Percentiles rank a stretch among this genome's conserved stretches.
Conservation (phyloP, 2,888 invertebrate genomes). For the Helicoverpa assulta region DNA sequence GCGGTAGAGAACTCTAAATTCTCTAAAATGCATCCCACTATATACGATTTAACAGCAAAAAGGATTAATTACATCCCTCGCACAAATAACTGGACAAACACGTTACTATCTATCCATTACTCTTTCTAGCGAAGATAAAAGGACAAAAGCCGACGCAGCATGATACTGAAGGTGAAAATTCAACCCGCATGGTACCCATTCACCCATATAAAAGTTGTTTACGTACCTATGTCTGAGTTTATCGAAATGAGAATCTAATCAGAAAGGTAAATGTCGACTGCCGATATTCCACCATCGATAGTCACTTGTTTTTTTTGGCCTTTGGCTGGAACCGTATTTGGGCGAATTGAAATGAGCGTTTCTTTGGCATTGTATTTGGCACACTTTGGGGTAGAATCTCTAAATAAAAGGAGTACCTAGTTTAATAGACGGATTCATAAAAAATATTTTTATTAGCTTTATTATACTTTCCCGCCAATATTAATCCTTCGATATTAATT, state of each 20-base stretch:
- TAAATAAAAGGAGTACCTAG: too few species aligned
- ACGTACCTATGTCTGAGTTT: slow-evolving; percentile 35
- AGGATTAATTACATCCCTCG: neutral
- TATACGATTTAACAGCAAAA: neutral
- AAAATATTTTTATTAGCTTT: too few species aligned
- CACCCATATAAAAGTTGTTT: slow-evolving; percentile 36
- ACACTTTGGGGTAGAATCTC: neutral
- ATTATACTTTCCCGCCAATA: neutral
- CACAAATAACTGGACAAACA: slow-evolving; percentile 28
- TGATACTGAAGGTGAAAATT: slow-evolving; percentile 45
- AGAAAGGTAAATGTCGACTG: slow-evolving; percentile 23
- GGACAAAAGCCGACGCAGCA: slow-evolving; percentile 26
- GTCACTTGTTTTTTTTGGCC: slow-evolving; percentile 25
- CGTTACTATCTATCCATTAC: slow-evolving; percentile 7
- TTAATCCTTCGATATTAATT: neutral
- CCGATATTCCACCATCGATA: slow-evolving; percentile 24
- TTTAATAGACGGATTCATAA: too few species aligned
- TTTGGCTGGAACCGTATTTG: slow-evolving; percentile 4
- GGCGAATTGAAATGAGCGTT: neutral
- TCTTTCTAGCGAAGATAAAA: slow-evolving; percentile 42
- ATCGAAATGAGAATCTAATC: slow-evolving; percentile 48
- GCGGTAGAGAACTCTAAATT: neutral
- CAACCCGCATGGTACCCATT: slow-evolving; percentile 37
- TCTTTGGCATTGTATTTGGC: neutral
- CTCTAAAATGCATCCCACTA: neutral